Base-by-base conservation (phyloP, 2,888 invertebrate species). In the Drosophila anomelani region DNA sequence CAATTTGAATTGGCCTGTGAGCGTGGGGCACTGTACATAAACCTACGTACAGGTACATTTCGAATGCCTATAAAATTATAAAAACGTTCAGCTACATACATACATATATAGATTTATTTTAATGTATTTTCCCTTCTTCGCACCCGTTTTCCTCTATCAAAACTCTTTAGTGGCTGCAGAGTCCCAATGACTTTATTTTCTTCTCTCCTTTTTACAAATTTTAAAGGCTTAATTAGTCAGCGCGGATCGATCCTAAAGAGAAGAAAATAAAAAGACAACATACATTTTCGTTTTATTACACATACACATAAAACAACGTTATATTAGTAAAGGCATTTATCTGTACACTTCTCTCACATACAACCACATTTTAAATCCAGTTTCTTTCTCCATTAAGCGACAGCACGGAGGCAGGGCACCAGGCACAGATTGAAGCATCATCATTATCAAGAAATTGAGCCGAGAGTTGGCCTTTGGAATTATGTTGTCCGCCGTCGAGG, bases 151-250 rank as follows among this genome's bases (percentile, higher is more conserved):
- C 39, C 34, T 54, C 34, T 56, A 54, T 55, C 29, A 43, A 53
- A 53, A 56, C 43, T 56, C 46, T 57, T 61, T 56, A 72, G 53
- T 59, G 58, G 56, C 36, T 46, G 57, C 61, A 23, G 53, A 68
- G 43, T 39, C 71, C 60, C 78, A 84, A 88, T 84, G 83, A 85
- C 88, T 84, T 83, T 73, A 88, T 88, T 84, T 82, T 78, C 71
- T 49, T 62, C 51, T 62, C 66, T 61, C 39, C 70, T 49, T 61
- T 66, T 20, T 51, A 46, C 44, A 61, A 71, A 77, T 79, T 77
- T 79, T 76, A 81, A 84, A 73, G 87, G 77, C 84, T 88, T 85
- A 85, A 85, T 85, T 85, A 85, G 84, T 83, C 81, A 75, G 77
- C 73, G 77, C 73, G 73, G 62, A 79, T 76, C 73, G 64, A 75